These are phyloP conservation scores for Dromiciops gliroides DNA, from an alignment of 2,113 vertebrate species.

Conservation along the genomic window DNA sequence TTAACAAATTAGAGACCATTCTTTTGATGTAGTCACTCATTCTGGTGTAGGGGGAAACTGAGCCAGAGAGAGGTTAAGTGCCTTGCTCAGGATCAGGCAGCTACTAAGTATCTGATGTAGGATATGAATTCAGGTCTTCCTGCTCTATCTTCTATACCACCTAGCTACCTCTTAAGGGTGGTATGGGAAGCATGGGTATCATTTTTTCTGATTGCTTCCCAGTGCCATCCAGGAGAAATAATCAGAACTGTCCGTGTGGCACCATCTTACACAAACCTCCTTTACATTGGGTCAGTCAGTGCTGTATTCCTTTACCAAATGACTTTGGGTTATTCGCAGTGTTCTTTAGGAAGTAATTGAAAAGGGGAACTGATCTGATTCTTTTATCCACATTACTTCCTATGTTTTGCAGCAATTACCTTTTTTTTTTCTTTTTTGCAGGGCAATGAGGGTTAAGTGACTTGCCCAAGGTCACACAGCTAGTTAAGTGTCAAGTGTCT, in stretches of 20 bases:
- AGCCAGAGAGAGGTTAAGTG: neutral
- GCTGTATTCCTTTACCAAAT: neutral
- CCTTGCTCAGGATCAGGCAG: neutral
- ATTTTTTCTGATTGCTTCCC: neutral
- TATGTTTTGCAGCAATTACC: neutral
- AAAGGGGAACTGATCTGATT: neutral
- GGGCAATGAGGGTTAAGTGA: no score
- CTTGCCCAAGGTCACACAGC: no score
- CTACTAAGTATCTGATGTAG: neutral
- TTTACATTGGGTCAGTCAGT: neutral
- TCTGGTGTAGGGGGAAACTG: neutral
- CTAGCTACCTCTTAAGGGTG: neutral
- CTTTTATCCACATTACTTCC: neutral
- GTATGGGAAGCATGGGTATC: neutral
- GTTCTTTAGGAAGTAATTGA: neutral
- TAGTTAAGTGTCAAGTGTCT: no score
- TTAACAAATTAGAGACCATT: neutral
- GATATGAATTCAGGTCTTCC: neutral
- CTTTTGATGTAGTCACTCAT: neutral
- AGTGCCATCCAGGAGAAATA: neutral
- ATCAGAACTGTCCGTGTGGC: neutral
- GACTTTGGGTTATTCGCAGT: neutral
- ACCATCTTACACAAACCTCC: neutral
- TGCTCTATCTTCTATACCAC: neutral
- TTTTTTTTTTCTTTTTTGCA: no score